phyloP scores from a whole-genome alignment of 92 coral and sea anemone species.

The Paragorgia papillata region DNA sequence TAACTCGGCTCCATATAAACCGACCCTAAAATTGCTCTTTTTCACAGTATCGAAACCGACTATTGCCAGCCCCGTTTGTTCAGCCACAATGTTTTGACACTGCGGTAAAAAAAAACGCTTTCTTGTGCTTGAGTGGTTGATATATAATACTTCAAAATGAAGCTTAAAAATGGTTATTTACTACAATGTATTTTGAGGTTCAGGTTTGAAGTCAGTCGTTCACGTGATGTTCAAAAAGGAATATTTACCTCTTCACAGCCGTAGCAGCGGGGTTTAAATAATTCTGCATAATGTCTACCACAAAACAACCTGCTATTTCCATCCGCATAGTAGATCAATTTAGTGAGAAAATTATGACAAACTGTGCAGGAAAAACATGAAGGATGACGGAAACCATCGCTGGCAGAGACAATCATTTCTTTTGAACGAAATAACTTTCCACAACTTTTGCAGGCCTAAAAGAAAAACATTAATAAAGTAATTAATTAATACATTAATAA shows the following conservation, averaged over 20 bases:
- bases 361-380: conserved; percentile 89
- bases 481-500: background rate
- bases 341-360: conserved; percentile 86
- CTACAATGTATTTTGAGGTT: too few relatives aligned
- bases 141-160: too few relatives aligned
- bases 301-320: conserved; percentile 83
- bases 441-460: conserved; percentile 82
- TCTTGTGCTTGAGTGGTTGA: too few relatives aligned
- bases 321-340: conserved; percentile 84
- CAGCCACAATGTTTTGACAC: too few relatives aligned
- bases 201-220: too few relatives aligned
- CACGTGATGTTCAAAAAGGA: too few relatives aligned
- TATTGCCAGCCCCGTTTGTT: too few relatives aligned
- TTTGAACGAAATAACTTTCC: conserved; percentile 57
- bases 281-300: conserved; percentile 95
- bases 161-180: background rate
- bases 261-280: conserved; percentile 89
- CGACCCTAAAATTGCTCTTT: too few relatives aligned
- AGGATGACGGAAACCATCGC: conserved; percentile 90
- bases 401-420: conserved; percentile 89
- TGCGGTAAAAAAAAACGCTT: too few relatives aligned
- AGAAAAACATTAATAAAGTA: background rate
- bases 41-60: too few relatives aligned
- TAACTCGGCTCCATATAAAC: too few relatives aligned
- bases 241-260: conserved; percentile 97